phyloP scores from a whole-genome alignment of 2,797 vertebrate species.

The Myripristis murdjan region DNA sequence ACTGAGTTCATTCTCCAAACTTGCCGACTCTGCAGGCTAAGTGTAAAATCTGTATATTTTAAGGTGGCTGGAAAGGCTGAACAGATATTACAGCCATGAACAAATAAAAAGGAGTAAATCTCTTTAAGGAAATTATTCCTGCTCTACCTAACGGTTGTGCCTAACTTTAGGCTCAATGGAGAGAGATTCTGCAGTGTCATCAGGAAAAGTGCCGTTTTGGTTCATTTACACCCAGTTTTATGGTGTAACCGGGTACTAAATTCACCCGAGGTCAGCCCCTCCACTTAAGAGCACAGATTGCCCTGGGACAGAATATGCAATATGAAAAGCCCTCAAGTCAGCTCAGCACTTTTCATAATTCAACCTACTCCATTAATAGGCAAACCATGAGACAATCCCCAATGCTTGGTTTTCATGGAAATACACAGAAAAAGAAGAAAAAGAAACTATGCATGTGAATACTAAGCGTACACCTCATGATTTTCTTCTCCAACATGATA shows the following conservation, averaged over 20 bases:
- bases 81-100: not conserved
- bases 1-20: not conserved
- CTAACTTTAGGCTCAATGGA: not conserved
- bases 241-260: not conserved
- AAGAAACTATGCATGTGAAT: too few relatives aligned
- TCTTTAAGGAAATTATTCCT: too few relatives aligned
- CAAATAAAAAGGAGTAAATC: not conserved
- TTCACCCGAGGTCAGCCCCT: not conserved
- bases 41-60: too few relatives aligned
- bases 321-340: not conserved
- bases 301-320: not conserved
- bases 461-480: slow-evolving; percentile 25
- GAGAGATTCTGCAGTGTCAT: not conserved
- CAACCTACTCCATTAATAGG: too few relatives aligned
- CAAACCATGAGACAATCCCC: not conserved
- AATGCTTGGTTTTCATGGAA: not conserved
- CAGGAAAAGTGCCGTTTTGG: too few relatives aligned
- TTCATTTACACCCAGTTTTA: not conserved
- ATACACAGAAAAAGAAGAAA: not conserved
- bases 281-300: too few relatives aligned
- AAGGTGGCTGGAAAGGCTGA: too few relatives aligned
- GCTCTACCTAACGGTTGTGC: not conserved
- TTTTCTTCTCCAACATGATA: slow-evolving; percentile 1
- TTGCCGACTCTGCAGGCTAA: not conserved
- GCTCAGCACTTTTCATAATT: not conserved